Evolutionary conservation across 2,797 vertebrate species (phyloP).

Genomic region (Falco peregrinus): DNA sequence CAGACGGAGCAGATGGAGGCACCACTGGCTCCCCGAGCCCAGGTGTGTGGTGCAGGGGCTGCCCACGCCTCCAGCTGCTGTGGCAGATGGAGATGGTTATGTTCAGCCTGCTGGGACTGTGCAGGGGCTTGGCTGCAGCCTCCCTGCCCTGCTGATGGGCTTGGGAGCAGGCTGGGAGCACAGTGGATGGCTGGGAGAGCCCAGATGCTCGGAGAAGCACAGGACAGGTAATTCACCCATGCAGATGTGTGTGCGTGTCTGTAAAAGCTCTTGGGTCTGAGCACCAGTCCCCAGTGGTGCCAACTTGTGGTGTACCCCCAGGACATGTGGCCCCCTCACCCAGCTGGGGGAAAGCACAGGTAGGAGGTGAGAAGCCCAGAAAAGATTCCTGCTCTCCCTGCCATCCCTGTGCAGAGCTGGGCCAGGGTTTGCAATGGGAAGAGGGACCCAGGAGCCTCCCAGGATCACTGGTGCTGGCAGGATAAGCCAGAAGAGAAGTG

Average conservation of each 20-base stretch:
- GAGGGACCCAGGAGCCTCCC: not conserved
- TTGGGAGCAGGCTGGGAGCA: not conserved
- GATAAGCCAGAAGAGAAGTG: not conserved
- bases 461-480: not conserved
- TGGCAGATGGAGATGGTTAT: slow-evolving; percentile 1
- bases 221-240: not conserved
- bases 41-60: not conserved
- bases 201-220: not conserved
- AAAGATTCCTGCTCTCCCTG: not conserved
- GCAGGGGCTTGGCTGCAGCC: not conserved
- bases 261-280: not conserved
- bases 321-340: not conserved
- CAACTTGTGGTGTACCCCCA: not conserved
- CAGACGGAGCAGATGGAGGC: not conserved
- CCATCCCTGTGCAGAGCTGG: not conserved
- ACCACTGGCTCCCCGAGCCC: not conserved
- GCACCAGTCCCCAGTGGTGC: rapidly evolving
- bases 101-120: not conserved
- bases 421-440: not conserved
- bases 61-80: not conserved
- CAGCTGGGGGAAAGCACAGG: not conserved
- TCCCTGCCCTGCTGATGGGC: not conserved
- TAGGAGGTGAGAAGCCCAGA: not conserved
- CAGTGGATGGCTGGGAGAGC: not conserved
- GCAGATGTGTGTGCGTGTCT: rapidly evolving